Percentiles rank a stretch among this genome's conserved stretches.
Evolutionary conservation across 1,140 invertebrate genomes (phyloP).

Genomic region (Pachypeltis micranthus): DNA sequence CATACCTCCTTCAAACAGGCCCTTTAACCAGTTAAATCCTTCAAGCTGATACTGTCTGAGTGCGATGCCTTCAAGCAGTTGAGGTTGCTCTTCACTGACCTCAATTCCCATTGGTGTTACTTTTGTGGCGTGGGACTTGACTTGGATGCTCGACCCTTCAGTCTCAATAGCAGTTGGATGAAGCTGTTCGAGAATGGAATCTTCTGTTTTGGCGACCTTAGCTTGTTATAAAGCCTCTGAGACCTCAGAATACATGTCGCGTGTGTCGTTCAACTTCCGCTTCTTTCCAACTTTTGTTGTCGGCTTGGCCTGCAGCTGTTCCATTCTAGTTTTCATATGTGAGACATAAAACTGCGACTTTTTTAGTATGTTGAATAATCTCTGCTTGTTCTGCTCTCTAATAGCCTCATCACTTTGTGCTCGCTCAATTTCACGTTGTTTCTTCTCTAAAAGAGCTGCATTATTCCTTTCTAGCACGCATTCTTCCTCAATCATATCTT

Average conservation of each 20-base stretch:
- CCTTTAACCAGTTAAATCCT: slow-evolving; percentile 49
- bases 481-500: neutral
- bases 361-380: neutral
- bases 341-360: neutral
- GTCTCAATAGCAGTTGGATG: neutral
- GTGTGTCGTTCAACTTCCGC: neutral
- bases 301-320: neutral
- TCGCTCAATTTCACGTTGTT: neutral
- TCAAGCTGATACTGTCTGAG: slow-evolving; percentile 48
- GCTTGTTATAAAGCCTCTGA: neutral
- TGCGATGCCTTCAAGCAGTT: slow-evolving; percentile 31
- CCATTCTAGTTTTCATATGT: neutral
- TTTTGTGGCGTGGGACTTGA: neutral
- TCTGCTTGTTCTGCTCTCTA: neutral
- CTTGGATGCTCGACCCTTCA: neutral
- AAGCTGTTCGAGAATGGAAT: neutral
- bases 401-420: neutral
- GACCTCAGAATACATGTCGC: neutral
- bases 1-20: slow-evolving; percentile 51
- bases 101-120: slow-evolving; percentile 20
- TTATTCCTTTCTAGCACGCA: neutral
- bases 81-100: slow-evolving; percentile 21
- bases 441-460: neutral
- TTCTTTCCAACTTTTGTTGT: neutral
- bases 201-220: neutral